These are phyloP conservation scores for Lasioglossum morio DNA, from an alignment of 2,888 invertebrate species.

Conservation along the genomic window DNA sequence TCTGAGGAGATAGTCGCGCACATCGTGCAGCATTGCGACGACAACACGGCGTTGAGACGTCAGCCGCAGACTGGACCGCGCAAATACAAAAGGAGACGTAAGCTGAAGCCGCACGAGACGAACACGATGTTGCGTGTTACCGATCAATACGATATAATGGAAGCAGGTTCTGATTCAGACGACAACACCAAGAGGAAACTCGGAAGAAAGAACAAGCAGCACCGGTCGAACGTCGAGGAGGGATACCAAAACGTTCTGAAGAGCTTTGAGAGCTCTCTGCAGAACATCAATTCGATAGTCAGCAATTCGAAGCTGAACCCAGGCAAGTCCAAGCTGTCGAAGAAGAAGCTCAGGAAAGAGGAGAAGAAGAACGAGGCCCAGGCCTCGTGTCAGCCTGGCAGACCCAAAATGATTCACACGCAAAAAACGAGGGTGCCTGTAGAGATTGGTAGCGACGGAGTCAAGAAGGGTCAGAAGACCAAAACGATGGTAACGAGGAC, in stretches of 20 bases:
- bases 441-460: constrained; percentile 85
- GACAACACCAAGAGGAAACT: constrained; percentile 82
- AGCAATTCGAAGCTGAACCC: constrained; percentile 83
- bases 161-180: constrained; percentile 81
- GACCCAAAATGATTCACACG: constrained; percentile 92
- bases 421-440: constrained; percentile 87
- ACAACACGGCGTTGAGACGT: constrained; percentile 92
- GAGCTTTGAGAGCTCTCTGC: constrained; percentile 82
- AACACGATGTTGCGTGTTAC: constrained; percentile 68
- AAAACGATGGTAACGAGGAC: constrained; percentile 87
- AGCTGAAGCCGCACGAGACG: constrained; percentile 88
- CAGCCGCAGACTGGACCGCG: constrained; percentile 92
- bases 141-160: constrained; percentile 79
- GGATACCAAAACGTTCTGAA: constrained; percentile 82
- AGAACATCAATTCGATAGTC: constrained; percentile 84
- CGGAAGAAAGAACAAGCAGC: constrained; percentile 80
- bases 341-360: constrained; percentile 81
- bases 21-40: constrained; percentile 93
- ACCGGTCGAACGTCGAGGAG: constrained; percentile 78
- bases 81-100: constrained; percentile 92
- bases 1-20: constrained; percentile 92
- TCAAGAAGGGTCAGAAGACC: constrained; percentile 86
- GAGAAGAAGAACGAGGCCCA: constrained; percentile 77
- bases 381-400: constrained; percentile 84
- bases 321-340: constrained; percentile 77